phyloP scores from a whole-genome alignment of 2,113 vertebrate species.

The Rhabdornis inornatus region DNA sequence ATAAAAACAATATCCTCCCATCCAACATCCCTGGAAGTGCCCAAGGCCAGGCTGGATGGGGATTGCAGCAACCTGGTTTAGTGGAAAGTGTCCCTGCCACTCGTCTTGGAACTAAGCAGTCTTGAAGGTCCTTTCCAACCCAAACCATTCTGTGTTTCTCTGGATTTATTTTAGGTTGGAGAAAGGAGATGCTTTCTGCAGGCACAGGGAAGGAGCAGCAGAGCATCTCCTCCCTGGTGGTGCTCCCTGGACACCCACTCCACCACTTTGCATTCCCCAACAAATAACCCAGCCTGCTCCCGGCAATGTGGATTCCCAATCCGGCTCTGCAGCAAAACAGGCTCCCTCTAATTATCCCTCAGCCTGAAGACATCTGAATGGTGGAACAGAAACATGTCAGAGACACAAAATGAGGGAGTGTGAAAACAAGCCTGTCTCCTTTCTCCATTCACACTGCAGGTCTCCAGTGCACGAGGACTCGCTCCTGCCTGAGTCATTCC shows the following conservation, averaged over 20 bases:
- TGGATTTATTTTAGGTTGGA: not conserved
- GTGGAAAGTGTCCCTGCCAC: not conserved
- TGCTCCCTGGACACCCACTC: not conserved
- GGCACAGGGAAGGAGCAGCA: not conserved
- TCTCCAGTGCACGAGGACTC: not conserved
- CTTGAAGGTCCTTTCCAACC: not conserved
- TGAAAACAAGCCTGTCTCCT: not conserved
- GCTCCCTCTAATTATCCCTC: slow-evolving; percentile 28
- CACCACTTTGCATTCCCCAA: not conserved
- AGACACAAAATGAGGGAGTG: not conserved
- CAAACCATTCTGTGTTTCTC: not conserved
- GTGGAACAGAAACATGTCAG: not conserved
- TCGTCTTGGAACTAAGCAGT: accelerated
- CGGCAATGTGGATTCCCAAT: not conserved
- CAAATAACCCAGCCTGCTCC: not conserved
- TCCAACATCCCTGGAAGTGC: not conserved
- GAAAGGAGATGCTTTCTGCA: not conserved
- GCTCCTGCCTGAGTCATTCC: not conserved
- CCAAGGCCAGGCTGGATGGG: not conserved
- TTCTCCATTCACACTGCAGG: not conserved
- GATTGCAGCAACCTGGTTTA: not conserved
- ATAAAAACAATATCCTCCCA: not conserved
- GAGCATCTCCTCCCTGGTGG: not conserved
- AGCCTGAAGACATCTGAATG: not conserved
- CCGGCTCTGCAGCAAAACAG: not conserved